These are phyloP conservation scores for Ophioninae sp. DNA, from an alignment of 2,888 invertebrate species.

Conservation along the genomic window DNA sequence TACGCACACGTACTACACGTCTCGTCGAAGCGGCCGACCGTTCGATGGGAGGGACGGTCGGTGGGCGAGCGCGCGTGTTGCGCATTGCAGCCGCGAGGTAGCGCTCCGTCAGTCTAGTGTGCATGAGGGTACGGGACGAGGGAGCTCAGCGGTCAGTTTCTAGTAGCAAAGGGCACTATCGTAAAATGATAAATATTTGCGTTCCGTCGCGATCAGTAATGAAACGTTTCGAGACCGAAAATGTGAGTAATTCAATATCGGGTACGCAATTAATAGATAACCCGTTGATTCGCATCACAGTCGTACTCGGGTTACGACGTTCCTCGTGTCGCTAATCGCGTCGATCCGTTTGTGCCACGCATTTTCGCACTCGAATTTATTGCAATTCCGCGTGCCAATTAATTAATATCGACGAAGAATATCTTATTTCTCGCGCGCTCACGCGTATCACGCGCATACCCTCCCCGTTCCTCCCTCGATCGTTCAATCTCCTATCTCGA, in stretches of 20 bases:
- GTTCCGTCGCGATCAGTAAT: constrained; percentile 4
- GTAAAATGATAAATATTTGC: constrained; percentile 12
- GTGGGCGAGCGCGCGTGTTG: neutral
- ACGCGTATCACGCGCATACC: neutral
- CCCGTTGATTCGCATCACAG: neutral
- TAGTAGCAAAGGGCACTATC: neutral
- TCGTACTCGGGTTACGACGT: neutral
- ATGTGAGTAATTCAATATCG: constrained; percentile 8
- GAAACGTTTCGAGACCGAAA: neutral
- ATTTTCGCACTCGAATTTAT: neutral
- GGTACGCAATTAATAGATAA: neutral
- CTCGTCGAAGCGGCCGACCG: too few relatives aligned
- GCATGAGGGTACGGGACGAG: neutral
- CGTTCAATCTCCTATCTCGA: too few relatives aligned
- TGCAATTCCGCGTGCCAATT: neutral
- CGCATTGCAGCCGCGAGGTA: neutral
- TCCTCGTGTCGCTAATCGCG: neutral
- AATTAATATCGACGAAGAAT: neutral
- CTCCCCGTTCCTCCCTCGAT: too few relatives aligned
- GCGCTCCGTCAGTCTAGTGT: neutral
- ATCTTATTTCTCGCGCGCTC: neutral
- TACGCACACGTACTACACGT: too few relatives aligned
- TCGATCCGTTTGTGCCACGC: neutral
- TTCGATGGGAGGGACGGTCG: neutral
- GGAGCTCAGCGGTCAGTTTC: constrained; percentile 9